Conservation (phyloP, 1,140 invertebrate species). For the Eriosoma lanigerum region DNA sequence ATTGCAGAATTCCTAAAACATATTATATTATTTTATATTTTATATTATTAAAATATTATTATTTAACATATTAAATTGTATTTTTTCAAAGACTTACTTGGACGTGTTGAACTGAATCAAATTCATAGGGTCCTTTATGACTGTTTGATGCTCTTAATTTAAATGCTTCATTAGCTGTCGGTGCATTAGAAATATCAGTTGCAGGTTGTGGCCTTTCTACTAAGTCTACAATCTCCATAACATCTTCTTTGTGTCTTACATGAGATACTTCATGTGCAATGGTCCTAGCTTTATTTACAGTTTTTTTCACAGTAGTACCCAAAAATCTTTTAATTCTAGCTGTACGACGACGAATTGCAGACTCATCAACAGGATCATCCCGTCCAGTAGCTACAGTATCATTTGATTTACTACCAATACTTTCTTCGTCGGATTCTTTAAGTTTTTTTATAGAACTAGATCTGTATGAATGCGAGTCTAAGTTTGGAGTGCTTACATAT, state of each 20-base stretch:
- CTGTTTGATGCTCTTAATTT: conserved; percentile 92
- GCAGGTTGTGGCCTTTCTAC: conserved; percentile 60
- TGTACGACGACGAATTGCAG: conserved; percentile 62
- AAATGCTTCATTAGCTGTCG: conserved; percentile 73
- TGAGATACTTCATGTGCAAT: conserved; percentile 81
- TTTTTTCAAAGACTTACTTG: conserved; percentile 60
- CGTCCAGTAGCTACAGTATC: conserved; percentile 66
- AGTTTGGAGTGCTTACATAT: conserved; percentile 75
- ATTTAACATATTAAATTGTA: no score
- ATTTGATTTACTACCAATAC: conserved; percentile 68
- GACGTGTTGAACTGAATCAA: conserved; percentile 75
- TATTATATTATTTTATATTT: no score
- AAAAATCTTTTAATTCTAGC: conserved; percentile 80
- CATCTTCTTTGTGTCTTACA: conserved; percentile 80
- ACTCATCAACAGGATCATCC: conserved; percentile 59
- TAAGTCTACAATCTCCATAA: conserved; percentile 81
- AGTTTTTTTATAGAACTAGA: conserved; percentile 61
- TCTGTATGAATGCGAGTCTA: conserved; percentile 60
- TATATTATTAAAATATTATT: no score
- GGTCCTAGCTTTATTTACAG: conserved; percentile 86
- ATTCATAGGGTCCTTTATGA: conserved; percentile 95
- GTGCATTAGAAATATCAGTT: conserved; percentile 31
- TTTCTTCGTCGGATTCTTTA: conserved; percentile 82
- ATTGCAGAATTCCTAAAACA: conserved; percentile 69
- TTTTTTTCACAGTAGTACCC: conserved; percentile 82